These are phyloP conservation scores for Scatophagus argus DNA, from an alignment of 2,113 vertebrate genomes.

Conservation along the genomic window DNA sequence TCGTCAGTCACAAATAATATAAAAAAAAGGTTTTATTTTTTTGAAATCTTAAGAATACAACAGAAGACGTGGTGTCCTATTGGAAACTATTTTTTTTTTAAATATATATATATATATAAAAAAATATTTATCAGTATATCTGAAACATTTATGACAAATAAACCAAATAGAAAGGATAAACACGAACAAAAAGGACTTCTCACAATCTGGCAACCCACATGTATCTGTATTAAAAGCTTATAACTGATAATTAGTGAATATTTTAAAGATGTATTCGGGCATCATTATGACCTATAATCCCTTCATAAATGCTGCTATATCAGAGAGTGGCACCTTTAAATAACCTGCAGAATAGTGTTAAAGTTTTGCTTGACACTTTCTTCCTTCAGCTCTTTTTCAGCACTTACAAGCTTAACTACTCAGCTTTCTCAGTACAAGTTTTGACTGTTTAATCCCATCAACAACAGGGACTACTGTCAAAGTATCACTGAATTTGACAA, in stretches of 20 bases:
- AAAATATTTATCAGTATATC: not conserved
- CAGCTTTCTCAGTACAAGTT: conserved; percentile 49
- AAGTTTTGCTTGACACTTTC: conserved; percentile 42
- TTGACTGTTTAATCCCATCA: conserved; percentile 74
- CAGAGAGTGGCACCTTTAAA: not conserved
- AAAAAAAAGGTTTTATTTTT: not conserved
- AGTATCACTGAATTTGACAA: conserved; percentile 62
- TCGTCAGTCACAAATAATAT: not conserved
- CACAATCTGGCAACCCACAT: not conserved
- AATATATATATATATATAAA: too few species aligned
- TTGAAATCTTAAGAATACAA: not conserved
- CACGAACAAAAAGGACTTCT: not conserved
- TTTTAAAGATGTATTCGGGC: not conserved
- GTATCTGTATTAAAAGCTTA: not conserved
- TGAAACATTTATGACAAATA: not conserved
- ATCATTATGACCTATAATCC: not conserved
- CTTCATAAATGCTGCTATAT: not conserved
- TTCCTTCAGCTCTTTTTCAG: conserved; percentile 54
- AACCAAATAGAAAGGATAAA: not conserved
- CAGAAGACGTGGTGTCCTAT: not conserved
- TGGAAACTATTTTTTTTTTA: not conserved
- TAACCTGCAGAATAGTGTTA: not conserved
- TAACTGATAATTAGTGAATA: not conserved
- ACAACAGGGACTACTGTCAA: conserved; percentile 68
- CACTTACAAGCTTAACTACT: conserved; percentile 66